Percentiles rank a stretch among this genome's conserved stretches.
These are phyloP conservation scores for Chaitophorus viminalis DNA, from an alignment of 2,888 invertebrate genomes.

Conservation along the genomic window DNA sequence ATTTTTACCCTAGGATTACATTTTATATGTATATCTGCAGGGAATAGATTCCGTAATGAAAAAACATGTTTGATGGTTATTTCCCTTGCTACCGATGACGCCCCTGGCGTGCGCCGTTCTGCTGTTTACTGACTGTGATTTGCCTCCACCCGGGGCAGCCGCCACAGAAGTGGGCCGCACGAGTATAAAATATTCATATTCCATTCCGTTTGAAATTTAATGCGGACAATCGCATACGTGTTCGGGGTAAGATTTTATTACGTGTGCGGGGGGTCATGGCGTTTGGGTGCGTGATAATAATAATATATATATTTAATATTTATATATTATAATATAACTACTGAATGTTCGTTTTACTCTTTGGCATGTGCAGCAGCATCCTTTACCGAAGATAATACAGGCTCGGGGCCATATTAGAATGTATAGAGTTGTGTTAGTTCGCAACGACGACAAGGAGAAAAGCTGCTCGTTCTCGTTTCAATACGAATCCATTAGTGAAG, in stretches of 20 bases:
- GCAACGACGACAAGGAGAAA: neutral
- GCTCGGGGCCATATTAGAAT: neutral
- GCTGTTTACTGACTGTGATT: neutral
- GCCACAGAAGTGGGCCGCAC: neutral
- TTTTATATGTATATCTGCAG: neutral
- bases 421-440: neutral
- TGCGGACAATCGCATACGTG: neutral
- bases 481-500: conserved; percentile 24
- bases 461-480: conserved; percentile 5
- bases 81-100: neutral
- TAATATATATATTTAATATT: neutral
- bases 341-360: neutral
- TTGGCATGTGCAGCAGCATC: neutral
- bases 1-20: neutral
- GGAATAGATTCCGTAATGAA: neutral
- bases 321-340: neutral
- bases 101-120: neutral
- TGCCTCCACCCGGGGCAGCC: neutral
- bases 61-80: conserved; percentile 1
- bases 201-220: neutral
- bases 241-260: neutral
- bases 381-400: neutral
- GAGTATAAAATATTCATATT: conserved; percentile 1
- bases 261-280: neutral
- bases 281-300: neutral